phyloP scores from a whole-genome alignment of 37 sponge, comb jelly and placozoan genomes.

The Hormiphora californensis region DNA sequence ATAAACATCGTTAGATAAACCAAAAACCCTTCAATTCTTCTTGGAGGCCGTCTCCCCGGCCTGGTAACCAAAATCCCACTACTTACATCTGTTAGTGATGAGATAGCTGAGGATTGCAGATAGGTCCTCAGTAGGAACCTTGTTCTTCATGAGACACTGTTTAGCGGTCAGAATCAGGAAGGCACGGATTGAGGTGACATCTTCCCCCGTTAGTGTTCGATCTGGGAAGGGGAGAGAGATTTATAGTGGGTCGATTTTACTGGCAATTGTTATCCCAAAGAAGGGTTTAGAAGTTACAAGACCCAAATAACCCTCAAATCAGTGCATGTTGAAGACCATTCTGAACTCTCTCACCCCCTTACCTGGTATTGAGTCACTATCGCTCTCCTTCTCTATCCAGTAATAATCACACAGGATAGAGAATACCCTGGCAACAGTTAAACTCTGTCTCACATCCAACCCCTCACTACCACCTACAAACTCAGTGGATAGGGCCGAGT shows the following conservation, averaged over 20 bases:
- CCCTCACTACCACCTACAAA: slow-evolving; percentile 27
- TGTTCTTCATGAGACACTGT: slow-evolving; percentile 26
- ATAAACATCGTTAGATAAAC: too few relatives aligned
- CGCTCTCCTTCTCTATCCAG: too few relatives aligned
- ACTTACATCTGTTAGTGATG: neutral
- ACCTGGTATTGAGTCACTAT: too few relatives aligned
- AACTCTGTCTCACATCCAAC: slow-evolving; percentile 25
- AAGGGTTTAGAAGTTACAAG: neutral
- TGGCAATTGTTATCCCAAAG: neutral
- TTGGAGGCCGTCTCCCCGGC: too few relatives aligned
- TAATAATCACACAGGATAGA: neutral
- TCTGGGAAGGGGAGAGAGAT: too few relatives aligned
- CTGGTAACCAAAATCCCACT: neutral
- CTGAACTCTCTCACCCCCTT: too few relatives aligned
- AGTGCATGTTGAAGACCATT: too few relatives aligned
- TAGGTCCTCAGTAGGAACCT: neutral
- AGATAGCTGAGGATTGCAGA: neutral
- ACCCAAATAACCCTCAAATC: too few relatives aligned
- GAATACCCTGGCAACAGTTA: slow-evolving; percentile 21
- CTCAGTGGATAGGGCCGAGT: slow-evolving; percentile 18
- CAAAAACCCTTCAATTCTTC: too few relatives aligned
- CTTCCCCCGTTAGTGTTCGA: neutral
- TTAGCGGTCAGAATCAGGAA: slow-evolving; percentile 46
- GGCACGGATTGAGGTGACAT: slow-evolving; percentile 6
- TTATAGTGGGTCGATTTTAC: neutral